Evolutionary conservation across 2,888 invertebrate species (phyloP).

Genomic region (Thelaira solivaga): DNA sequence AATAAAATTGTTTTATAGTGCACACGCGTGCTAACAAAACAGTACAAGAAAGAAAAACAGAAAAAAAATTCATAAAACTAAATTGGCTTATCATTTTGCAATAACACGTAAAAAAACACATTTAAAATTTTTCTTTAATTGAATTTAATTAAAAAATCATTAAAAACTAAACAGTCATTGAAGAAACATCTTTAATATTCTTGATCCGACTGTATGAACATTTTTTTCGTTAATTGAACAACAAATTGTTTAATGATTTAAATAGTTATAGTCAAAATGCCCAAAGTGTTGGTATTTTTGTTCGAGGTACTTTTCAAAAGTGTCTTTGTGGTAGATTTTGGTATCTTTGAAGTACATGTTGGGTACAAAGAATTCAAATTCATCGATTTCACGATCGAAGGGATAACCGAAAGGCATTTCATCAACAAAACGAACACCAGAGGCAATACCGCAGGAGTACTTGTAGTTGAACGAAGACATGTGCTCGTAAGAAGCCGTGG

Average conservation of each 20-base stretch:
- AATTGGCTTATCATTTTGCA: no score
- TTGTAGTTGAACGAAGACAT: conserved; percentile 78
- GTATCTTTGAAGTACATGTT: conserved; percentile 84
- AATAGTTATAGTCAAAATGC: conserved; percentile 69
- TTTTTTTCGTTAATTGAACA: no score
- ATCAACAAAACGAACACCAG: conserved; percentile 80
- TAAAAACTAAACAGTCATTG: no score
- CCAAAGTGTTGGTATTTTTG: conserved; percentile 70
- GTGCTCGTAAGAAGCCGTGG: conserved; percentile 78
- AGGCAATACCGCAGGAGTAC: conserved; percentile 79
- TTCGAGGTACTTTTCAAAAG: conserved; percentile 71
- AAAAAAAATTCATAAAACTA: background rate
- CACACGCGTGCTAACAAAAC: background rate
- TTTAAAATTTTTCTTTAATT: no score
- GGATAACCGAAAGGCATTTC: conserved; percentile 84
- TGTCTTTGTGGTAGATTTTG: conserved; percentile 81
- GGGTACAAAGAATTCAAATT: conserved; percentile 80
- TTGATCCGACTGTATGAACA: no score
- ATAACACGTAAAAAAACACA: no score
- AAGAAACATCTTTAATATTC: no score
- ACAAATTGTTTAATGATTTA: no score
- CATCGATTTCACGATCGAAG: conserved; percentile 82
- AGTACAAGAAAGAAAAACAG: background rate
- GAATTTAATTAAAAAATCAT: no score
- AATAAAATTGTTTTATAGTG: background rate